These are phyloP conservation scores for Thecocarcelia acutangulata DNA, from an alignment of 2,888 invertebrate genomes.

Conservation along the genomic window DNA sequence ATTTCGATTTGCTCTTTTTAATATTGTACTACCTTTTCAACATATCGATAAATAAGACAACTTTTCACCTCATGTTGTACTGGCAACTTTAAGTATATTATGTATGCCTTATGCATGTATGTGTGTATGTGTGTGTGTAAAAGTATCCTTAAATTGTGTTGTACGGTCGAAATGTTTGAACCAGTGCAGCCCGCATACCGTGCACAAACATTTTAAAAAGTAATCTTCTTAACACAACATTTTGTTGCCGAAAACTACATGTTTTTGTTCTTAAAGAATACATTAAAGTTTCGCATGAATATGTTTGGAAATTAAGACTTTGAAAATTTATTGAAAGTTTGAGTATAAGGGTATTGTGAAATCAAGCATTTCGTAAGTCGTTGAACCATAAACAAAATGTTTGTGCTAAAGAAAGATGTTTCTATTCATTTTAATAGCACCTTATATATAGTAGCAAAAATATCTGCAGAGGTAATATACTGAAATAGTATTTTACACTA, in stretches of 20 bases:
- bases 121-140: too few relatives aligned
- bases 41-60: too few relatives aligned
- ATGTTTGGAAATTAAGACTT: neutral
- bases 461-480: too few relatives aligned
- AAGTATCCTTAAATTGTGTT: neutral
- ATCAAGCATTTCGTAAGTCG: conserved; percentile 36
- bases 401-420: neutral
- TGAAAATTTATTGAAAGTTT: conserved; percentile 15
- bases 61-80: too few relatives aligned
- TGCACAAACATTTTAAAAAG: conserved; percentile 16
- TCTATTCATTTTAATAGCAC: neutral
- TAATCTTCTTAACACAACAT: conserved; percentile 54
- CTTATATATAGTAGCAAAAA: too few relatives aligned
- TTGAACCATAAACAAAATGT: conserved; percentile 11
- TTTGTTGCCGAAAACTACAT: neutral
- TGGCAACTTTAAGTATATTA: too few relatives aligned
- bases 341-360: conserved; percentile 29
- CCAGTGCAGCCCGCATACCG: neutral
- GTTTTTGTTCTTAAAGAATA: neutral
- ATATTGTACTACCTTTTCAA: too few relatives aligned
- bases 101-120: too few relatives aligned
- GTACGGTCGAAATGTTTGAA: neutral
- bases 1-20: too few relatives aligned
- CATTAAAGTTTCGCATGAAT: neutral
- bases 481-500: too few relatives aligned